Percentiles rank a stretch among this genome's conserved stretches.
Conservation (phyloP, 1,140 invertebrate genomes). For the Littorina saxatilis region DNA sequence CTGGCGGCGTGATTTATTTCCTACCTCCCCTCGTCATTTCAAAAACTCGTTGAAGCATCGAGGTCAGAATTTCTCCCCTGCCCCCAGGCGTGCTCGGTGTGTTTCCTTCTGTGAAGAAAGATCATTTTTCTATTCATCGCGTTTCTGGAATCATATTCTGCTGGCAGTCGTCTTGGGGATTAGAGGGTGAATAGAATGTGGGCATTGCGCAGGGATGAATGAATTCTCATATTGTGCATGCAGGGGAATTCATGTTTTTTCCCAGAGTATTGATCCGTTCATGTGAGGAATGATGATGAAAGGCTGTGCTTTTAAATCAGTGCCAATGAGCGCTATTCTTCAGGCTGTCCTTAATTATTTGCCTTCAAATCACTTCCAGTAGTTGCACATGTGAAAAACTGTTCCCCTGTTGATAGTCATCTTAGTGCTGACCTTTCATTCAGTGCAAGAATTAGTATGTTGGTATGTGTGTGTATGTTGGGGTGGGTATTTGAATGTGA, state of each 20-base stretch:
- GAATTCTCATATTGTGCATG: background rate
- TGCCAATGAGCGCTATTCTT: background rate
- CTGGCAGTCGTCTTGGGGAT: background rate
- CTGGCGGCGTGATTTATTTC: conserved; percentile 21
- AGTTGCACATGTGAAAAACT: background rate
- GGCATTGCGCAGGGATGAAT: background rate
- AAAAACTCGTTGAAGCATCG: conserved; percentile 23
- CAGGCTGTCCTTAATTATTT: background rate
- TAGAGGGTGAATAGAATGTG: background rate
- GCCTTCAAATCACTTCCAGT: background rate
- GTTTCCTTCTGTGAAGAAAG: conserved; percentile 29
- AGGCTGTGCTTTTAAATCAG: conserved; percentile 10
- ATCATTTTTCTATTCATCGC: conserved; percentile 35
- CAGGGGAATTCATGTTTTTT: conserved; percentile 8
- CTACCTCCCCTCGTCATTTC: conserved; percentile 18
- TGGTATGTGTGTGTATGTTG: too few species aligned
- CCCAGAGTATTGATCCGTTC: conserved; percentile 2
- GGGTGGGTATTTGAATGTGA: too few species aligned
- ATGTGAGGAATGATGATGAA: background rate
- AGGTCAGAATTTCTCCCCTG: conserved; percentile 4
- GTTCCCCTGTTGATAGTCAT: background rate
- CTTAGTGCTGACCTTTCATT: too few species aligned
- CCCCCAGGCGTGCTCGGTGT: conserved; percentile 16
- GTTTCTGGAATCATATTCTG: conserved; percentile 28
- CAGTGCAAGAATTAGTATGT: too few species aligned